Percentiles rank a stretch among this genome's conserved stretches.
phyloP scores from a whole-genome alignment of 2,113 vertebrate species.

The Collichthys lucidus region DNA sequence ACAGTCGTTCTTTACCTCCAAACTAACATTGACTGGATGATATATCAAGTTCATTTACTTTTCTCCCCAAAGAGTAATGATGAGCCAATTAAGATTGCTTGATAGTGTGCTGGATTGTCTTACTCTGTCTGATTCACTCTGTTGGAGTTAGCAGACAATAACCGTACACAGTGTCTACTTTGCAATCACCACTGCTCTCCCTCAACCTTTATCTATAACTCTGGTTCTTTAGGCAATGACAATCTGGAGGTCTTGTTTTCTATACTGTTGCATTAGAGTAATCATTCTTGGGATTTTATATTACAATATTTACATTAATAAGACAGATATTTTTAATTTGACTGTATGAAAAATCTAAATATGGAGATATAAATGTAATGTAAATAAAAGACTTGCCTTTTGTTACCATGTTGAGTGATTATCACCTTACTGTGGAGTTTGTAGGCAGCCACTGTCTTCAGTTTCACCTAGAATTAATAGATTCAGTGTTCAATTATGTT shows the following conservation, averaged over 20 bases:
- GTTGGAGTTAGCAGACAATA: not conserved
- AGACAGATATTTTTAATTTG: not conserved
- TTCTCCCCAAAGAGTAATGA: not conserved
- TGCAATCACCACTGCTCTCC: not conserved
- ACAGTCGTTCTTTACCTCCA: not conserved
- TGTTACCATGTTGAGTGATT: not conserved
- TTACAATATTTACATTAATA: not conserved
- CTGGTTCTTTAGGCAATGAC: not conserved
- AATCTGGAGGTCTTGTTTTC: not conserved
- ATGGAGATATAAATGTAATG: not conserved
- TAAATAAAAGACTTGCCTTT: not conserved
- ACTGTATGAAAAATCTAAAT: not conserved
- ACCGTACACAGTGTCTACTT: not conserved
- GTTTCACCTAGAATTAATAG: constrained; percentile 12
- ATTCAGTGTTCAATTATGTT: constrained; percentile 26
- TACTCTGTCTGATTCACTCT: too few species aligned
- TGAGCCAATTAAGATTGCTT: not conserved
- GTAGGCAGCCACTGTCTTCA: not conserved
- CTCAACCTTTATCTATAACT: not conserved
- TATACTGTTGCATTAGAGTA: not conserved
- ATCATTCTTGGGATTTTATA: not conserved
- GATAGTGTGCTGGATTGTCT: not conserved
- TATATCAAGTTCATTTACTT: not conserved
- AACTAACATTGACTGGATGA: not conserved
- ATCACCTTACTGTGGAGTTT: not conserved